Evolutionary conservation across 1,140 invertebrate genomes (phyloP).

Genomic region (Zelostemma sp.): DNA sequence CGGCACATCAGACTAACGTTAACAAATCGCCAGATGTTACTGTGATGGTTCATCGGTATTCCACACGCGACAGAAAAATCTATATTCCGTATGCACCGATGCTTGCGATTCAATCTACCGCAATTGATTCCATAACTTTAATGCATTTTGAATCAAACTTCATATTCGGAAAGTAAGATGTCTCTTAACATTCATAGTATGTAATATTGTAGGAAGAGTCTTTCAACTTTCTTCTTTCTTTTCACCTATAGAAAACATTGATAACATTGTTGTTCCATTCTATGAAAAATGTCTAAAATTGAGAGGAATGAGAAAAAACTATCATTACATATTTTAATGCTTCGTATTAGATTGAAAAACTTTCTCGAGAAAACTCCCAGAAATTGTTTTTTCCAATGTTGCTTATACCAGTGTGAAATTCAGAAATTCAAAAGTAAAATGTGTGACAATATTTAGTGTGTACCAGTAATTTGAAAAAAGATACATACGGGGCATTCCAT

Average conservation of each 20-base stretch:
- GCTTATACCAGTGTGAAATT: no score
- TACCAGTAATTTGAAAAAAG: no score
- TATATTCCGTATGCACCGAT: constrained; percentile 52
- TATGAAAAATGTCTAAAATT: no score
- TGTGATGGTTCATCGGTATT: constrained; percentile 57
- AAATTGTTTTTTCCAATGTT: no score
- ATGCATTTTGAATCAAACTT: constrained; percentile 52
- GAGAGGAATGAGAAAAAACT: no score
- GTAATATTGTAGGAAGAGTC: constrained; percentile 22
- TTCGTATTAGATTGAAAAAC: no score
- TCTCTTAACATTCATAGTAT: constrained; percentile 45
- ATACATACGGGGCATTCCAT: no score
- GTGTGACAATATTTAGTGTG: no score
- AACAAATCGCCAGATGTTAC: constrained; percentile 68
- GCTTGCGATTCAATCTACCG: constrained; percentile 46
- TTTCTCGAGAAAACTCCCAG: no score
- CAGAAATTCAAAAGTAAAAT: no score
- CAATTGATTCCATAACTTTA: constrained; percentile 51
- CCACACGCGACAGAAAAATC: constrained; percentile 59
- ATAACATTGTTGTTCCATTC: background rate
- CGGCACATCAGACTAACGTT: constrained; percentile 56
- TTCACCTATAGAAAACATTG: background rate
- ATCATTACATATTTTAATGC: no score
- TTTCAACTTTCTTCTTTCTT: constrained; percentile 8
- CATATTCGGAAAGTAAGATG: constrained; percentile 48